phyloP scores from a whole-genome alignment of 1,140 invertebrate species.

The Habropoda laboriosa region DNA sequence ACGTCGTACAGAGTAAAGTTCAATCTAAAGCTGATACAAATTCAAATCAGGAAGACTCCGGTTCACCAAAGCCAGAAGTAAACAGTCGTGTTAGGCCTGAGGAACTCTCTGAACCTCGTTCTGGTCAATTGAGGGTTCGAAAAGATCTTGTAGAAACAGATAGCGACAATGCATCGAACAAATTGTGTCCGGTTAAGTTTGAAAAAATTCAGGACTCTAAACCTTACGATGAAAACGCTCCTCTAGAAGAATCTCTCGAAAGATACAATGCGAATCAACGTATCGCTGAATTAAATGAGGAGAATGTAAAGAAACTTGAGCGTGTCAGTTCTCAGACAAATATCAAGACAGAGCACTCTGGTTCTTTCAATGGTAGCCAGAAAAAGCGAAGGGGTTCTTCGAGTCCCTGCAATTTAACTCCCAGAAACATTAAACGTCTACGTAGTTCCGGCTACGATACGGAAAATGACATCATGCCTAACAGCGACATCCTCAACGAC shows the following conservation, averaged over 20 bases:
- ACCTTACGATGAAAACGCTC: slow-evolving; percentile 79
- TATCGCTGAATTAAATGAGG: slow-evolving; percentile 73
- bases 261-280: slow-evolving; percentile 77
- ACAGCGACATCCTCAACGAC: slow-evolving; percentile 77
- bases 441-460: slow-evolving; percentile 74
- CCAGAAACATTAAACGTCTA: slow-evolving; percentile 73
- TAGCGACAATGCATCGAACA: slow-evolving; percentile 67
- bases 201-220: slow-evolving; percentile 76
- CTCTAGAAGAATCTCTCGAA: slow-evolving; percentile 77
- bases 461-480: slow-evolving; percentile 79
- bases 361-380: slow-evolving; percentile 71
- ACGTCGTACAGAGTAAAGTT: not conserved
- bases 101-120: slow-evolving; percentile 50
- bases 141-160: slow-evolving; percentile 76
- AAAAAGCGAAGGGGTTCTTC: slow-evolving; percentile 72
- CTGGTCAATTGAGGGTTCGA: slow-evolving; percentile 71
- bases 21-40: slow-evolving; percentile 26
- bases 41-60: not conserved
- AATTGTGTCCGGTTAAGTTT: slow-evolving; percentile 73
- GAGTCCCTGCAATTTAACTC: slow-evolving; percentile 73
- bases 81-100: slow-evolving; percentile 52
- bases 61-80: slow-evolving; percentile 18
- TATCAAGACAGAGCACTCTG: slow-evolving; percentile 68
- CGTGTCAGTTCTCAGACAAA: slow-evolving; percentile 64
- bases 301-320: slow-evolving; percentile 74